Percentiles rank a stretch among this genome's conserved stretches.
Conservation (phyloP, 2,888 invertebrate genomes). For the Oxyscelio sp. region DNA sequence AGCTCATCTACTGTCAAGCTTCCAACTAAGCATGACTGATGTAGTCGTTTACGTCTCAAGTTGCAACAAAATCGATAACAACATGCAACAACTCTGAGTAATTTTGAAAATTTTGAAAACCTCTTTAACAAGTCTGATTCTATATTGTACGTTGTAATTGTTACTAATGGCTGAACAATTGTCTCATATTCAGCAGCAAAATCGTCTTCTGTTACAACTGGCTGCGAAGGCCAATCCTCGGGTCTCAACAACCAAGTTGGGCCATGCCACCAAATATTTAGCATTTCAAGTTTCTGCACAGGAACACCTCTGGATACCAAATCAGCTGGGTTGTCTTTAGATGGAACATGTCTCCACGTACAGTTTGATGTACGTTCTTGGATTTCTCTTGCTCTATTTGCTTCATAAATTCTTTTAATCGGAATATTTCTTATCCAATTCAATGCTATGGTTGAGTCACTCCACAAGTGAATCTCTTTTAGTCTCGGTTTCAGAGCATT, state of each 20-base stretch:
- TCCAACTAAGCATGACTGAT: too few species aligned
- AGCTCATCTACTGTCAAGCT: background rate
- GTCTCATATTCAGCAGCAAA: background rate
- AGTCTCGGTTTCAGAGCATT: background rate
- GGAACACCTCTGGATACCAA: background rate
- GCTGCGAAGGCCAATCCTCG: background rate
- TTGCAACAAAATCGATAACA: background rate
- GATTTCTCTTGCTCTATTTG: conserved; percentile 6
- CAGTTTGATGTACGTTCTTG: background rate
- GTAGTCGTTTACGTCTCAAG: background rate
- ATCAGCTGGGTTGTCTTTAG: background rate
- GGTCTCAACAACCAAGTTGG: background rate
- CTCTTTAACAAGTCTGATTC: background rate
- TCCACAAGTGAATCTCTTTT: background rate
- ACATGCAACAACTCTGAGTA: background rate
- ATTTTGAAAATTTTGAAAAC: background rate
- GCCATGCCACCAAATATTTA: background rate
- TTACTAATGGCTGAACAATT: too few species aligned
- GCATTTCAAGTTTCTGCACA: background rate
- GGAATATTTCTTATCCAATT: conserved; percentile 29
- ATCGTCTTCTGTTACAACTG: background rate
- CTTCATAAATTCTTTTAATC: background rate
- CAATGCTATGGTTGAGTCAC: conserved; percentile 33
- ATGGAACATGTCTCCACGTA: background rate
- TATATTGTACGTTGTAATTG: too few species aligned